Percentiles rank a stretch among this genome's conserved stretches.
Evolutionary conservation across 1,140 invertebrate genomes (phyloP).

Genomic region (Trichonephila clavipes): DNA sequence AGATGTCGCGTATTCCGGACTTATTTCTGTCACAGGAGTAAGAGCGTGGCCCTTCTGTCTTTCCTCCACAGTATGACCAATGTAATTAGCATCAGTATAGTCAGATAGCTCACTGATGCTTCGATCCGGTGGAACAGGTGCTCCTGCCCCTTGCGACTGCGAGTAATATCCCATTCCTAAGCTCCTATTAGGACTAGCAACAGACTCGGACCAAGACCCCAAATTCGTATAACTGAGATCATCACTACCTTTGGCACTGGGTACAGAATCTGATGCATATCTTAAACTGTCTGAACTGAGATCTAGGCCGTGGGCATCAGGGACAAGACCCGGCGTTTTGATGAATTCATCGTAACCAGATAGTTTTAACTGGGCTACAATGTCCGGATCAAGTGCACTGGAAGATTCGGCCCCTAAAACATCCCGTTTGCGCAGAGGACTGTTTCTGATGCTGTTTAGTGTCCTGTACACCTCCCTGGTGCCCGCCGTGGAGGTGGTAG

Average conservation of each 20-base stretch:
- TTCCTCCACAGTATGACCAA: conserved; percentile 69
- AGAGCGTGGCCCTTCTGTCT: conserved; percentile 67
- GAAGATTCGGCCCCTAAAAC: not conserved
- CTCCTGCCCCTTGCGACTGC: not conserved
- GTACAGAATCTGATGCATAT: conserved; percentile 36
- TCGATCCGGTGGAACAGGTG: not conserved
- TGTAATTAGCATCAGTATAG: conserved; percentile 20
- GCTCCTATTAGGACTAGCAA: conserved; percentile 52
- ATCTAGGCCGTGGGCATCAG: not conserved
- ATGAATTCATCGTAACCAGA: conserved; percentile 62
- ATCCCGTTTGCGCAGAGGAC: conserved; percentile 50
- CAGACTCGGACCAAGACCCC: conserved; percentile 43
- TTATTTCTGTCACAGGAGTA: conserved; percentile 72
- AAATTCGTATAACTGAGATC: not conserved
- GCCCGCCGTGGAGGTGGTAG: not conserved
- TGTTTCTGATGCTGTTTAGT: conserved; percentile 56
- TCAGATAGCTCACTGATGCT: not conserved
- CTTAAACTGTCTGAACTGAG: conserved; percentile 38
- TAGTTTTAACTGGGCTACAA: not conserved
- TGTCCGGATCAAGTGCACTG: conserved; percentile 4
- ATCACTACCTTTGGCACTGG: conserved; percentile 51
- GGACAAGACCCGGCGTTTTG: not conserved
- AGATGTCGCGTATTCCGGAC: conserved; percentile 64
- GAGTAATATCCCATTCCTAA: conserved; percentile 38
- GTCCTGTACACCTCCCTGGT: conserved; percentile 57